Base-by-base conservation (phyloP, 1,140 invertebrate genomes). In the Drosophila aff. region DNA sequence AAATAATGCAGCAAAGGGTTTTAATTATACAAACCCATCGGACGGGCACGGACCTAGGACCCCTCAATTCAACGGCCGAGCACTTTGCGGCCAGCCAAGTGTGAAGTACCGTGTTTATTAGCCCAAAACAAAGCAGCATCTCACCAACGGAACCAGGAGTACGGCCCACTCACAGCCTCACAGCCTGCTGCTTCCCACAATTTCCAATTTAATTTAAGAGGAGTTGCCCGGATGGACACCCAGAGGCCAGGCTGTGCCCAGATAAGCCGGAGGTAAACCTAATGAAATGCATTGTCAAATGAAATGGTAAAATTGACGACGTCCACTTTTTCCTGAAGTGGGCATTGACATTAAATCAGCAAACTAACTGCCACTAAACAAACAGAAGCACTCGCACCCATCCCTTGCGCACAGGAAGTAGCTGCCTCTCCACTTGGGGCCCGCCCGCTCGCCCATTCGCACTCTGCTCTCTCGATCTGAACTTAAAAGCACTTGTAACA, bases 221-320 rank as follows among this genome's bases (percentile, higher is more conserved):
- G 68, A 83, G 84, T 74, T 69, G 76, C 62, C 62, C 18, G 50
- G 43, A 33, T 59, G 52, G 31, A 15, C 23, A 53, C 9, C 53
- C 53, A 15, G 36, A 26, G 53, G 53, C 21, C 10, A 57, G 53
- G 21, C 36, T 16, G 33, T 59, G 23, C 46, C 72, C 50, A 43
- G 72, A 80, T 82, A 64, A 59, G 18, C 66, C 68, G 52, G 46
- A 58, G 65, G 61, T 73, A 49, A 79, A 36, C 68, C 60, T 89
- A 89, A 89, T 89, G 84, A 89, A 89, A 89, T 90, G 85, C 85
- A 89, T 89, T 89, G 84, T 90, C 81, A 89, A 89, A 90, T 89
- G 84, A 90, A 89, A 89, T 89, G 85, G 85, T 89, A 85, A 90
- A 89, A 89, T 89, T 89, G 85, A 89, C 84, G 85, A 89, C 81